Conservation (phyloP, 2,797 vertebrate genomes). For the Galaxias olidus region DNA sequence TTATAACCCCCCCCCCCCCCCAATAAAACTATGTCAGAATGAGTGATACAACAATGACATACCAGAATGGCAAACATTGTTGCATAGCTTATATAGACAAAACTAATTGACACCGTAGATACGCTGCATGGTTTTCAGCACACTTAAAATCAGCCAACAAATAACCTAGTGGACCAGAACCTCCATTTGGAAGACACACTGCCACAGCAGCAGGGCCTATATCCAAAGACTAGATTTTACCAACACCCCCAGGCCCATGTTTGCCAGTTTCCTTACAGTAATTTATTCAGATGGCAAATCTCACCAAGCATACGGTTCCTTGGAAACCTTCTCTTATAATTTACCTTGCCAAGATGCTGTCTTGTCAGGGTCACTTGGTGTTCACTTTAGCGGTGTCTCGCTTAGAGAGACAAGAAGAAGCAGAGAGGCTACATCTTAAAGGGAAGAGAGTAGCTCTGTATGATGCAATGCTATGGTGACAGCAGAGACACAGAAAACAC, state of each 20-base stretch:
- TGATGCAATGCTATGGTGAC: conserved; percentile 31
- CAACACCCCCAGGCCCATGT: conserved; percentile 27
- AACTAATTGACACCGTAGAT: neutral
- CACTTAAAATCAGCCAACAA: conserved; percentile 6
- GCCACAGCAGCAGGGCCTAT: conserved; percentile 3
- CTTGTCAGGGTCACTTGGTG: conserved; percentile 52
- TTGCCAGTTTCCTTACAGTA: conserved; percentile 47
- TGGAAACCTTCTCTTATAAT: conserved; percentile 63
- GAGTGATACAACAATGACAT: neutral
- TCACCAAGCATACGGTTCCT: conserved; percentile 53
- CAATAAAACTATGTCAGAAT: neutral
- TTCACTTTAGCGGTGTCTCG: conserved; percentile 50
- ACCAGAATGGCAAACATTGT: neutral
- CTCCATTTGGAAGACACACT: neutral
- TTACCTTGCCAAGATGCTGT: conserved; percentile 58
- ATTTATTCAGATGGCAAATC: conserved; percentile 52
- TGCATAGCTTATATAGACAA: neutral
- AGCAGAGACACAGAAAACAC: conserved; percentile 50
- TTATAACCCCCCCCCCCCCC: too few relatives aligned
- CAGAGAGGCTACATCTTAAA: conserved; percentile 27
- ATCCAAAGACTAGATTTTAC: conserved; percentile 26
- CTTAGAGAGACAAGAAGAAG: conserved; percentile 21
- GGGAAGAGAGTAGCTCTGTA: conserved; percentile 29
- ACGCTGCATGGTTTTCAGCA: neutral
- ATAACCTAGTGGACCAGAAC: conserved; percentile 4